Evolutionary conservation across 2,888 invertebrate species (phyloP), one percentile per base, ranked within the genome.

Genomic region (Melipona beecheii): DNA sequence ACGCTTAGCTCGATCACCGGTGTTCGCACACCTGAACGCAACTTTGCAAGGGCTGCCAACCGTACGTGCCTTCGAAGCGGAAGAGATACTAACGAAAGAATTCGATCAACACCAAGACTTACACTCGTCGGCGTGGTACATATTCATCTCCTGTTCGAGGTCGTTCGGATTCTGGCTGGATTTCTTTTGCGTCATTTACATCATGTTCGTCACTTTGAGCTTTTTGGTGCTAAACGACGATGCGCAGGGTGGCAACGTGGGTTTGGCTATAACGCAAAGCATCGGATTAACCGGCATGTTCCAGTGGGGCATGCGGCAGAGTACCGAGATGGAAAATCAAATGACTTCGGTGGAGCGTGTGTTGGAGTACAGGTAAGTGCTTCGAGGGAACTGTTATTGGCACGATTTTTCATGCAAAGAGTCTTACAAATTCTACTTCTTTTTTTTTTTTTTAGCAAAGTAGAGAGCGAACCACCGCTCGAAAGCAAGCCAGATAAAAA

Each of bases 131-230:
- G 97, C 99, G 11, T 99, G 98, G 97, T 99, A 97, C 93, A 95
- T 98, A 91, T 98, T 98, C 94, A 96, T 99, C 76, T 96, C 98
- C 0, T 97, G 98, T 9, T 98, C 98, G 27, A 96, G 99, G 84
- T 99, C 99, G 89, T 98, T 99, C 92, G 99, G 98, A 0, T 97
- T 98, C 92, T 98, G 98, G 96, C 95, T 99, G 91, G 99, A 99
- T 94, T 95, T 98, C 87, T 96, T 98, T 74, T 99, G 99, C 93
- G 96, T 98, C 0, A 87, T 97, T 9, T 99, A 98, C 94, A 98
- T 99, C 81, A 96, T 96, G 0, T 94, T 97, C 66, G 98, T 99
- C 0, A 98, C 98, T 0, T 95, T 98, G 90, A 97, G 98, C 91
- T 98, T 98, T 94, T 96, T 99, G 76, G 93, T 98, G 0, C 95